These are phyloP conservation scores for Nothoprocta perdicaria DNA, from an alignment of 2,113 vertebrate genomes.

Conservation along the genomic window DNA sequence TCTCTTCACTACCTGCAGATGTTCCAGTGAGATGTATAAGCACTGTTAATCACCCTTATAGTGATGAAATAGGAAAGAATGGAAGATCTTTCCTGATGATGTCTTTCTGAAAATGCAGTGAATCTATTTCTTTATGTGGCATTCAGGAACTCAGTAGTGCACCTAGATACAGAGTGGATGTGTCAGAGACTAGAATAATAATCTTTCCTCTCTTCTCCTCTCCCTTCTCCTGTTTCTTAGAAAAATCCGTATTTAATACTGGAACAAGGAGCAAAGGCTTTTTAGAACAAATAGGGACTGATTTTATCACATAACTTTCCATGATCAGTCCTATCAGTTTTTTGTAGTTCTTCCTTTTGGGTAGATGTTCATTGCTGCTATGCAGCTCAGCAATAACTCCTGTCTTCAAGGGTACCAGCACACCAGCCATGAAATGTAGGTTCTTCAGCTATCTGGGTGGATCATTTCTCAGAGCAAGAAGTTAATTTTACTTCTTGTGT, in stretches of 20 bases:
- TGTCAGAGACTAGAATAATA: background rate
- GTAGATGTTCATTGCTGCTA: background rate
- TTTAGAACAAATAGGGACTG: background rate
- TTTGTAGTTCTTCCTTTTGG: background rate
- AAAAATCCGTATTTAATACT: background rate
- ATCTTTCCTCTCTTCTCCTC: background rate
- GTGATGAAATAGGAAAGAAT: background rate
- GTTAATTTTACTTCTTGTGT: background rate
- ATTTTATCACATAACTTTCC: accelerated
- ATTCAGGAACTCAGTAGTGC: background rate
- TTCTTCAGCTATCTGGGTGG: background rate
- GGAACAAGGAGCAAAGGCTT: background rate
- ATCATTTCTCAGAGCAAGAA: background rate
- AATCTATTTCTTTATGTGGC: background rate
- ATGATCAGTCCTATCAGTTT: background rate
- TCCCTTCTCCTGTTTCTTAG: background rate
- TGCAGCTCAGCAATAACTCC: background rate
- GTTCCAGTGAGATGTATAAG: constrained; percentile 5
- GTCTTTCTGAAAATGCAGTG: background rate
- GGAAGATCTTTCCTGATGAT: background rate
- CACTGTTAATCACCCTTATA: constrained; percentile 4
- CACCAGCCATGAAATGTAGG: background rate
- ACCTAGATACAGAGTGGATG: background rate
- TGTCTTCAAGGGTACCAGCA: background rate
- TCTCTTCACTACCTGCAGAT: constrained; percentile 33